Evolutionary conservation across 2,797 vertebrate species (phyloP).

Genomic region (Xenops minutus): DNA sequence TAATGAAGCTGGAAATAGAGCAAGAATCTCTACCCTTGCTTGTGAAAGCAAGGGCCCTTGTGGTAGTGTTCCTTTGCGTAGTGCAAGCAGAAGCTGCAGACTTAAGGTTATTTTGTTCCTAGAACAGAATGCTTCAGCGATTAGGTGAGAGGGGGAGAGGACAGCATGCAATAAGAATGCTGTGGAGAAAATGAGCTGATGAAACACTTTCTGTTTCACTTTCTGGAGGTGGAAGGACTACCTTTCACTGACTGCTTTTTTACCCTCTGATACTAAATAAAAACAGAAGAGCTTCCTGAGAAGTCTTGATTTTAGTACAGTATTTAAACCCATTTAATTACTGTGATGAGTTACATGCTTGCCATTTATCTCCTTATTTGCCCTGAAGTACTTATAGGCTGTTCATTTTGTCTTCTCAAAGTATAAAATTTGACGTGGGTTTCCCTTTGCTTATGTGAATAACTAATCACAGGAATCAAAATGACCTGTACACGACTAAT

Average conservation of each 20-base stretch:
- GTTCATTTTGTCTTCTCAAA: constrained; percentile 62
- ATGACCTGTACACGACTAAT: constrained; percentile 48
- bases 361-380: constrained; percentile 46
- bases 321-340: constrained; percentile 63
- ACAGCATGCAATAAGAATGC: background rate
- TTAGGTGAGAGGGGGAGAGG: background rate
- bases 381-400: constrained; percentile 46
- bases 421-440: constrained; percentile 38
- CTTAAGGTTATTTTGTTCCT: background rate
- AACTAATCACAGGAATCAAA: constrained; percentile 40
- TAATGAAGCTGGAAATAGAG: background rate
- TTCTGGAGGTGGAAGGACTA: background rate
- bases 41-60: background rate
- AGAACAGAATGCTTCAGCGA: background rate
- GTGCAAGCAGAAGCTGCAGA: background rate
- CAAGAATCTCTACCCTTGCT: background rate
- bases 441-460: constrained; percentile 64
- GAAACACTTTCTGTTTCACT: constrained; percentile 9
- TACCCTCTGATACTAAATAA: background rate
- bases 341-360: constrained; percentile 40
- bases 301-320: constrained; percentile 18
- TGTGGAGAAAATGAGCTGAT: background rate
- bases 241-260: background rate
- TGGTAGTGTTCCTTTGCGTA: background rate
- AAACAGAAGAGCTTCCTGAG: background rate